Conservation (phyloP, 2,797 vertebrate species). For the Melopsittacus undulatus region DNA sequence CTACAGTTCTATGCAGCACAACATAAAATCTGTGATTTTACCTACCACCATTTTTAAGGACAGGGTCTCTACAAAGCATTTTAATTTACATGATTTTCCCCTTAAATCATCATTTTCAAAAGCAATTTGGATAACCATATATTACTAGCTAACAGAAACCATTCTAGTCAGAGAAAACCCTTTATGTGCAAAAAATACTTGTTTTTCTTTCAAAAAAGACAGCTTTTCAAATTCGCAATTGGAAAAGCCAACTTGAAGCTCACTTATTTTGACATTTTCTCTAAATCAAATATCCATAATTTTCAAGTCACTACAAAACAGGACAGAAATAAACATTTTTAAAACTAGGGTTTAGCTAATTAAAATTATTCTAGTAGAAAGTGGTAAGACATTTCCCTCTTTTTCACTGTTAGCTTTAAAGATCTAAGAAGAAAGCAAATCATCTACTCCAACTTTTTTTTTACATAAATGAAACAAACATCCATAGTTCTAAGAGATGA, state of each 20-base stretch:
- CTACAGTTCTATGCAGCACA: neutral
- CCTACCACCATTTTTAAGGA: neutral
- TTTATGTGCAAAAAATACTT: neutral
- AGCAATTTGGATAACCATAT: neutral
- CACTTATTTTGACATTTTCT: neutral
- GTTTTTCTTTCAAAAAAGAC: neutral
- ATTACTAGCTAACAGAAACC: neutral
- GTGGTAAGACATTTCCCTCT: neutral
- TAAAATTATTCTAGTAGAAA: neutral
- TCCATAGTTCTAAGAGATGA: neutral
- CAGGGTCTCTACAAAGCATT: neutral
- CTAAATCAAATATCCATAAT: neutral
- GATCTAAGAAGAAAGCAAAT: neutral
- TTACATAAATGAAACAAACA: neutral
- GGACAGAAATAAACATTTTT: neutral
- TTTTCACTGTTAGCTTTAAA: neutral
- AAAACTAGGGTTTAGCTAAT: neutral
- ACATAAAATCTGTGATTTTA: neutral
- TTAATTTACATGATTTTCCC: neutral
- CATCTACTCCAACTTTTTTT: neutral
- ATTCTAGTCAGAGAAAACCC: neutral
- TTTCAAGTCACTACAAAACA: neutral
- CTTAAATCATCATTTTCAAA: neutral
- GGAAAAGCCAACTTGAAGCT: neutral
- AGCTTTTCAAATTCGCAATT: neutral